Evolutionary conservation across 2,113 vertebrate species (phyloP).

Genomic region (Labeo catla): DNA sequence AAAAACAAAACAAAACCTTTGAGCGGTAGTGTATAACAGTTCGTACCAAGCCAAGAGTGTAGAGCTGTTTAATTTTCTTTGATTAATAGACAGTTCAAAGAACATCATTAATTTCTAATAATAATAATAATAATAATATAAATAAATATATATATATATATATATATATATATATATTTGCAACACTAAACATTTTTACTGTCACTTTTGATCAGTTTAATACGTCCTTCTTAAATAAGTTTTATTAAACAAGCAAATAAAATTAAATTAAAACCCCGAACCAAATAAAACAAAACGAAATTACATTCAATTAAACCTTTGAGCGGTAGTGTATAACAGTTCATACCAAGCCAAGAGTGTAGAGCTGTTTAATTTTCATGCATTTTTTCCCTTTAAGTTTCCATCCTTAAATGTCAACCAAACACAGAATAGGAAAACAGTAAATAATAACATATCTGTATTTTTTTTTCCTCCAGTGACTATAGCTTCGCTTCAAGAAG

Average conservation of each 20-base stretch:
- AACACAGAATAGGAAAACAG: neutral
- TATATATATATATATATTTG: too few relatives aligned
- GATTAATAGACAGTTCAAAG: neutral
- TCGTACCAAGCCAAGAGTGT: neutral
- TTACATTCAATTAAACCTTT: too few relatives aligned
- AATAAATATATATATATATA: too few relatives aligned
- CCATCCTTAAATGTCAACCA: neutral
- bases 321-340: neutral
- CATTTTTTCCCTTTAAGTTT: neutral
- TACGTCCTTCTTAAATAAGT: too few relatives aligned
- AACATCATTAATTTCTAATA: too few relatives aligned
- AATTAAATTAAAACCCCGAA: too few relatives aligned
- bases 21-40: neutral
- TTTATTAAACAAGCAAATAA: too few relatives aligned
- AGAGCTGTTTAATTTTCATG: neutral
- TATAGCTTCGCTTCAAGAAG: neutral
- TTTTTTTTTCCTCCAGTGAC: neutral
- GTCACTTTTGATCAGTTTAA: neutral
- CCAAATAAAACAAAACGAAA: too few relatives aligned
- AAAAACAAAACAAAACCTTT: too few relatives aligned
- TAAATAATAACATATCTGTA: neutral
- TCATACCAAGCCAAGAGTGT: neutral
- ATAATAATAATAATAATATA: too few relatives aligned
- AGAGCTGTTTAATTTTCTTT: too few relatives aligned
- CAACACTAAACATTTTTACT: neutral